Conservation (phyloP, 37 sponge, comb jelly and placozoan species). For the Diacarnus erythraeanus region DNA sequence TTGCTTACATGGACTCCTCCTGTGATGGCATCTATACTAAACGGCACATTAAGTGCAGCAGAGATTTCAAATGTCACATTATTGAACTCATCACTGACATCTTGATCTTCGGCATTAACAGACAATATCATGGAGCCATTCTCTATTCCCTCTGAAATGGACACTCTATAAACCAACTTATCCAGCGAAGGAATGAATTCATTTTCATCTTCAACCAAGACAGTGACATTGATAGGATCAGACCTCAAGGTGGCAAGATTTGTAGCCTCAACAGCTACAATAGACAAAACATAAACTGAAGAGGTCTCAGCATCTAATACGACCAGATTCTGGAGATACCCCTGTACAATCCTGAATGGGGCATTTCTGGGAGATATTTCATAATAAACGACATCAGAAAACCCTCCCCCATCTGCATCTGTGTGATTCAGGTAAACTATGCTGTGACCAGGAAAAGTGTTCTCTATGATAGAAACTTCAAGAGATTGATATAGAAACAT, state of each 20-base stretch:
- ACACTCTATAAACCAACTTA: neutral
- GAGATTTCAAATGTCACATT: neutral
- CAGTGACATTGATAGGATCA: constrained; percentile 35
- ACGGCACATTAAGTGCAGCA: constrained; percentile 22
- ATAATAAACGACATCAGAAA: constrained; percentile 11
- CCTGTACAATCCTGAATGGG: constrained; percentile 30
- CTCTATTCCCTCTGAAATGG: constrained; percentile 6
- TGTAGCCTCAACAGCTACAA: constrained; percentile 28
- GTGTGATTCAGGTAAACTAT: constrained; percentile 4
- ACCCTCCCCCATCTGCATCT: neutral
- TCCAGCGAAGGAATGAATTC: constrained; percentile 57
- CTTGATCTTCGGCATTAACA: constrained; percentile 29
- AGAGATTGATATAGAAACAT: neutral
- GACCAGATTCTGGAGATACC: constrained; percentile 16
- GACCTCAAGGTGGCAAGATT: constrained; percentile 22
- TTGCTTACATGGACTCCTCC: constrained; percentile 19
- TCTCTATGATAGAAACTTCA: constrained; percentile 16
- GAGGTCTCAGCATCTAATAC: constrained; percentile 53
- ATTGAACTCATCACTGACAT: constrained; percentile 3
- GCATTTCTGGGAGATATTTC: neutral
- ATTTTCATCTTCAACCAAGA: constrained; percentile 60
- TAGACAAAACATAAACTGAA: constrained; percentile 11
- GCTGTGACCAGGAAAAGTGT: neutral
- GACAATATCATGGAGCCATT: neutral
- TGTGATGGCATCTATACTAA: constrained; percentile 28